Evolutionary conservation across 2,888 invertebrate species (phyloP), one percentile per base, ranked within the genome.

Genomic region (Limnephilus auricula): DNA sequence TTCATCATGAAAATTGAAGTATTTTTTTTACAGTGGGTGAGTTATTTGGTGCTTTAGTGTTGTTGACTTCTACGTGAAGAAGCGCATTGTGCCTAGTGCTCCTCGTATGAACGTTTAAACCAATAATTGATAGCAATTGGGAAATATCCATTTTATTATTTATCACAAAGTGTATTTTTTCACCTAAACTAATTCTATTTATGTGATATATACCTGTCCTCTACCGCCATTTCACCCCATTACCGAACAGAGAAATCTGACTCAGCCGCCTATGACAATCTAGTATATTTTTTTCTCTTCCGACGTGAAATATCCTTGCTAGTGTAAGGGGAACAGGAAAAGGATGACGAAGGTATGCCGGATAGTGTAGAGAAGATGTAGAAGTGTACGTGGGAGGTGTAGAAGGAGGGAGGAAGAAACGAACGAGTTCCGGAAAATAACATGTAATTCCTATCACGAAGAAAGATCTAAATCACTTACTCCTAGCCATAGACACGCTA

Each of bases 391-490:
- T 18, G 82, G 3, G 30, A 30, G 32, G 82, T 18, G 31, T 18
- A 15, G 80, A 80, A 82, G 82, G 82, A 34, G 18, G 25, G n/a
- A 13, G 85, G 85, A 85, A 40, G 85, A 30, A 15, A 40, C 9
- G 85, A 85, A 85, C 34, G 85, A 85, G 85, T 85, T 85, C 40
- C 85, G 85, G 85, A 45, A 85, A 85, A 85, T 85, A 85, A 85
- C 85, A 85, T 85, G 85, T 85, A 85, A 85, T 85, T 85, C 85
- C 85, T 85, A 85, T 85, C 85, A 30, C 85, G 85, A 30, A 85
- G 85, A 85, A 85, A 37, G 85, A 85, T 85, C 85, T 85, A 85
- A 85, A 85, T 85, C 85, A 85, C 40, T 85, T 85, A 45, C 40
- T 45, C 30, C 45, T 82, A 25, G 85, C 85, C 40, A 85, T 30